Evolutionary conservation across 2,888 invertebrate species (phyloP).

Genomic region (Leptura quadrifasciata): DNA sequence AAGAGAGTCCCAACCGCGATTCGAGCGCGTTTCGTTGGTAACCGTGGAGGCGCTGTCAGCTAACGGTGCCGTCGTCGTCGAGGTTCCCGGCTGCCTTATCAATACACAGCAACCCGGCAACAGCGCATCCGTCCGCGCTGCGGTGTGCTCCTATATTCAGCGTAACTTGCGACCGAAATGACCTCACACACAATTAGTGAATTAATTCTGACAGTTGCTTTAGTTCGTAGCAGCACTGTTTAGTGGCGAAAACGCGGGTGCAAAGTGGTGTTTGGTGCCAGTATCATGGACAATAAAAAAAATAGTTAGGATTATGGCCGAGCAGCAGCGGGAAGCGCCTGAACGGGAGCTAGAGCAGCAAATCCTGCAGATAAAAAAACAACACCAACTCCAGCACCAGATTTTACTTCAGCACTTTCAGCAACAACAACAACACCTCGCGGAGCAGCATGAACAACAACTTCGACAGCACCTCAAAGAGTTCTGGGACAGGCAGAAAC

Average conservation of each 20-base stretch:
- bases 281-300: conserved; percentile 61
- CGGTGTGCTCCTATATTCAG: conserved; percentile 63
- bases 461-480: conserved; percentile 92
- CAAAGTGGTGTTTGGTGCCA: conserved; percentile 39
- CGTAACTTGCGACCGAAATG: conserved; percentile 71
- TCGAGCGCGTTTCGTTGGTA: conserved; percentile 51
- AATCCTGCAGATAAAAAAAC: conserved; percentile 89
- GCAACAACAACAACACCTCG: conserved; percentile 92
- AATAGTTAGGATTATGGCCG: conserved; percentile 68
- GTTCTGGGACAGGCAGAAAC: conserved; percentile 94
- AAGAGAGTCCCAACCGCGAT: conserved; percentile 33
- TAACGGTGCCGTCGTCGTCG: conserved; percentile 47
- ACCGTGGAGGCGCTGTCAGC: conserved; percentile 48
- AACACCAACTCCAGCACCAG: conserved; percentile 94
- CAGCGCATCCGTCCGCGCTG: conserved; percentile 64
- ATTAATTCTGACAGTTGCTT: conserved; percentile 70
- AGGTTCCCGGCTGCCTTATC: conserved; percentile 54
- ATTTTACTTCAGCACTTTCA: conserved; percentile 93
- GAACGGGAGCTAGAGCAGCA: conserved; percentile 74
- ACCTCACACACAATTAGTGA: conserved; percentile 72
- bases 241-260: conserved; percentile 52
- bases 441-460: conserved; percentile 93
- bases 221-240: conserved; percentile 53
- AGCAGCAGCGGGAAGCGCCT: conserved; percentile 71
- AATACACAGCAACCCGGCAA: conserved; percentile 64